Percentiles rank a stretch among this genome's conserved stretches.
Conservation (phyloP, 2,797 vertebrate species). For the Lacerta agilis region DNA sequence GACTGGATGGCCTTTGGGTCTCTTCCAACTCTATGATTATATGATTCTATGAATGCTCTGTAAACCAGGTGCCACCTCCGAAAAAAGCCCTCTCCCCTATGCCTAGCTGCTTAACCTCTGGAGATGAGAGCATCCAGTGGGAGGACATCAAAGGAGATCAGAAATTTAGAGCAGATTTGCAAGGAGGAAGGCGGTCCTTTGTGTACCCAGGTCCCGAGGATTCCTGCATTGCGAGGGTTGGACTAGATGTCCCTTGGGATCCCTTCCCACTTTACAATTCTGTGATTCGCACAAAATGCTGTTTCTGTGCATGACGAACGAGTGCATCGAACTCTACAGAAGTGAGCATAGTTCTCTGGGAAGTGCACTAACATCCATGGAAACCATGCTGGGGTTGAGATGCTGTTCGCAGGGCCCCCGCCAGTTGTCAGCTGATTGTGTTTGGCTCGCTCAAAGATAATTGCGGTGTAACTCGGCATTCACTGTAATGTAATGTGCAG, state of each 20-base stretch:
- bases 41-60: too few species aligned
- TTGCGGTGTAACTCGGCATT: neutral
- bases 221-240: too few species aligned
- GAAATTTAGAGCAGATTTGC: neutral
- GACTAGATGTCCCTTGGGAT: too few species aligned
- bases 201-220: neutral
- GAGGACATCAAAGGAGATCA: too few species aligned
- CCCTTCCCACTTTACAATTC: too few species aligned
- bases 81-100: neutral
- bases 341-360: conserved; percentile 4
- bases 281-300: conserved; percentile 39
- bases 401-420: conserved; percentile 12
- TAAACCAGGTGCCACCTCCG: neutral
- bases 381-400: conserved; percentile 47
- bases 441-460: conserved; percentile 54
- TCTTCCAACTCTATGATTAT: too few species aligned
- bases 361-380: conserved; percentile 43
- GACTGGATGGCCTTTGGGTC: too few species aligned
- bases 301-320: fast-evolving
- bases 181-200: too few species aligned
- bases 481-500: conserved; percentile 32
- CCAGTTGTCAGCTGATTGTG: conserved; percentile 45
- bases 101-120: neutral
- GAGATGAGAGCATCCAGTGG: too few species aligned
- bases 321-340: neutral